These are phyloP conservation scores for Cheilosia grossa DNA, from an alignment of 2,888 invertebrate genomes.

Conservation along the genomic window DNA sequence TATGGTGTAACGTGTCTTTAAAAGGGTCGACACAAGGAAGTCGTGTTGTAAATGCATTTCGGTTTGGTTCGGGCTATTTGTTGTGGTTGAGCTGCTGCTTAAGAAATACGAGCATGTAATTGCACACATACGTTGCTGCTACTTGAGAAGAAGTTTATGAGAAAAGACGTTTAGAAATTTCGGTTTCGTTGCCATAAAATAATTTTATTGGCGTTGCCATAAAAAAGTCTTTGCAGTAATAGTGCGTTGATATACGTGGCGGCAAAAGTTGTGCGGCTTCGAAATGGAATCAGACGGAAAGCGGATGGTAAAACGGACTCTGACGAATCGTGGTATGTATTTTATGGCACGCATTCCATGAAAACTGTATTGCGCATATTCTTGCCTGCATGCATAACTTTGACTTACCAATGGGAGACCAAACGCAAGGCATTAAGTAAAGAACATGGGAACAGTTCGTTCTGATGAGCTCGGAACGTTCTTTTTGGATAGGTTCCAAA, in stretches of 20 bases:
- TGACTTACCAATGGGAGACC: no score
- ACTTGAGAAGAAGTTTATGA: slow-evolving; percentile 11
- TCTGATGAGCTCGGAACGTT: no score
- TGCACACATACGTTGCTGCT: slow-evolving; percentile 22
- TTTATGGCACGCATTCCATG: no score
- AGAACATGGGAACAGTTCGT: no score
- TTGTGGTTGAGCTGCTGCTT: slow-evolving; percentile 45
- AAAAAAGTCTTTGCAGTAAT: slow-evolving; percentile 3
- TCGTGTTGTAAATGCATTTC: slow-evolving; percentile 32
- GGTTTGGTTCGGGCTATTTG: slow-evolving; percentile 40
- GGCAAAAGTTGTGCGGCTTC: background rate
- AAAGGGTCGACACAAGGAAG: slow-evolving; percentile 23
- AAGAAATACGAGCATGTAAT: slow-evolving; percentile 53
- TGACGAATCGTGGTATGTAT: no score
- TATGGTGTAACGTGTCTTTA: slow-evolving; percentile 40
- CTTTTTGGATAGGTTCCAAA: no score
- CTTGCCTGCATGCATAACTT: no score
- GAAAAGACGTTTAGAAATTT: slow-evolving; percentile 10
- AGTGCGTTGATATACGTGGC: background rate
- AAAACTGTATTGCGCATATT: no score
- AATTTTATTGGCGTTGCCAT: slow-evolving; percentile 31
- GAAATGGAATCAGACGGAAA: no score
- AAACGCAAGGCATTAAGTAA: no score
- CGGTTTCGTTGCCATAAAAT: slow-evolving; percentile 19
- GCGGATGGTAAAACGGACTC: no score